Base-by-base conservation (phyloP, 1,140 invertebrate genomes). In the Sinonovacula constricta region DNA sequence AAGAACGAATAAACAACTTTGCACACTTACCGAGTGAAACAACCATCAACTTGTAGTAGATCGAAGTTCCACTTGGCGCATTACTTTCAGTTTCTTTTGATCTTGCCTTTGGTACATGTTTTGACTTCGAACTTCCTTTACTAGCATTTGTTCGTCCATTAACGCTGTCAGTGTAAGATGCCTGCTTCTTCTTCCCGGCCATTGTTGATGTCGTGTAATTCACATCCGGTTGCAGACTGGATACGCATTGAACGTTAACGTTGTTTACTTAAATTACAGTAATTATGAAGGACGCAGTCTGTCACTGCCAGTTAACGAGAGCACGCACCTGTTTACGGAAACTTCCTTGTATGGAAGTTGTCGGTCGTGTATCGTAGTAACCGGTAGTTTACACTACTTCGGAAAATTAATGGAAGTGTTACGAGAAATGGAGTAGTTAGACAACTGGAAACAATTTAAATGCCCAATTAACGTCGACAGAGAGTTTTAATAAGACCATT, bases 381-480 rank as follows among this genome's bases (percentile, higher is more conserved):
- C 87, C 33, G 54, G 82, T 82, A 84, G 85, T 87, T 87, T 87
- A 87, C 86, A 86, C 56, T 81, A 70, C 78, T 74, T 86, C 84
- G 82, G 83, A 81, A 85, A 83, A 51, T 36, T 67, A 60, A 65
- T 57, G 72, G 63, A 45, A 18, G 39, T 45, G 7, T 45, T 45
- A 18, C 18, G 18, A 18, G 7, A 45, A 18, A 10, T 45, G 7
- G 7, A 45, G 18, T 45, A 45, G 39, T 45, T 45, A 10, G n/a
- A n/a, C n/a, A n/a, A n/a, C n/a, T n/a, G n/a, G n/a, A n/a, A n/a
- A n/a, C n/a, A n/a, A n/a, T n/a, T n/a, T n/a, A n/a, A n/a, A n/a
- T n/a, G n/a, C n/a, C n/a, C n/a, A n/a, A n/a, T n/a, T n/a, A n/a
- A n/a, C n/a, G n/a, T n/a, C n/a, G n/a, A n/a, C n/a, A n/a, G n/a